Conservation (phyloP, 1,140 invertebrate species). For the Trichonephila clavipes region DNA sequence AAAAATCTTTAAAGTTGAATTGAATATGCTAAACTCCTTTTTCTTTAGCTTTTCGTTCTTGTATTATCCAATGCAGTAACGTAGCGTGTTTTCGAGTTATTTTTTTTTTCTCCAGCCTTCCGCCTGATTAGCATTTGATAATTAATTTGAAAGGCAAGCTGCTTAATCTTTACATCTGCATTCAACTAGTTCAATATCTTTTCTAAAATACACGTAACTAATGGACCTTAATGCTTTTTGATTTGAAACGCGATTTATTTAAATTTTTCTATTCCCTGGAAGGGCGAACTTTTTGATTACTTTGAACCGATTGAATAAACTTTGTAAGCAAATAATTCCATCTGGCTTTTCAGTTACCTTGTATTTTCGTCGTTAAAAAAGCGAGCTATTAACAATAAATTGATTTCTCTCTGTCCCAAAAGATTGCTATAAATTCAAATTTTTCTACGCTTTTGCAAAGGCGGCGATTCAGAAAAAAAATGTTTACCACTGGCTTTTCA, state of each 20-base stretch:
- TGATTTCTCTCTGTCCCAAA: slow-evolving; percentile 8
- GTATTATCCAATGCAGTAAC: slow-evolving; percentile 44
- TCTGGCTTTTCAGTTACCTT: slow-evolving; percentile 40
- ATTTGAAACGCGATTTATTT: slow-evolving; percentile 58
- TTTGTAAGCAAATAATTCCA: slow-evolving; percentile 50
- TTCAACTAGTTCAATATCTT: slow-evolving; percentile 71
- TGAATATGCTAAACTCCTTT: slow-evolving; percentile 62
- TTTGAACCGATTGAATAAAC: slow-evolving; percentile 50
- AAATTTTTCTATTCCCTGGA: slow-evolving; percentile 56
- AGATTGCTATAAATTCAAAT: slow-evolving; percentile 40
- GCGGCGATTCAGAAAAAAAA: not conserved
- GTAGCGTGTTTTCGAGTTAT: slow-evolving; percentile 57
- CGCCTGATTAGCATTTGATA: slow-evolving; percentile 71
- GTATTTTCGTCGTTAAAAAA: slow-evolving; percentile 35
- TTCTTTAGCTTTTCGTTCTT: slow-evolving; percentile 54
- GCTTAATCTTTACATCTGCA: slow-evolving; percentile 69
- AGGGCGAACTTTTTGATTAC: slow-evolving; percentile 38
- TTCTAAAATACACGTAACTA: slow-evolving; percentile 61
- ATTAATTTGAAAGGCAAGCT: slow-evolving; percentile 72
- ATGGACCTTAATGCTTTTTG: slow-evolving; percentile 67
- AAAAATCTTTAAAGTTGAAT: slow-evolving; percentile 58
- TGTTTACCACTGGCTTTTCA: not conserved
- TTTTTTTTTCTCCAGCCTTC: slow-evolving; percentile 28
- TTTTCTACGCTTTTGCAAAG: not conserved
- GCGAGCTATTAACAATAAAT: slow-evolving; percentile 30